phyloP scores from a whole-genome alignment of 2,888 invertebrate genomes.

The Ormyrus rosae region DNA sequence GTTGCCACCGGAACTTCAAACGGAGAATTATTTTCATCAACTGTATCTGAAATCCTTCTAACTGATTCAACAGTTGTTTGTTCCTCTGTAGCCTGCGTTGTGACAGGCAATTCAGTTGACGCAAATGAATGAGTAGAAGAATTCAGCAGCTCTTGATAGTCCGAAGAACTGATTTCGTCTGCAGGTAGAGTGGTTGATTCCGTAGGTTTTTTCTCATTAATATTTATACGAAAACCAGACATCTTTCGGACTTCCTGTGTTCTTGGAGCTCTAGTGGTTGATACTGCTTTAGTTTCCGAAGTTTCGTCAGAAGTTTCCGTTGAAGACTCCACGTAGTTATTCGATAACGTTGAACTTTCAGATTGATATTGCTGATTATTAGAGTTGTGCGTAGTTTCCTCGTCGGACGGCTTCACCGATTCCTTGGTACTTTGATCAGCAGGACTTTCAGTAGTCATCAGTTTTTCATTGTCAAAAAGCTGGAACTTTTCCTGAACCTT shows the following conservation, averaged over 20 bases:
- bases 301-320: slow-evolving; percentile 1
- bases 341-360: slow-evolving; percentile 11
- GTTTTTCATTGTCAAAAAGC: slow-evolving; percentile 16
- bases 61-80: neutral
- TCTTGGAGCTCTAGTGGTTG: neutral
- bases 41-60: slow-evolving; percentile 52
- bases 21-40: slow-evolving; percentile 61
- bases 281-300: neutral
- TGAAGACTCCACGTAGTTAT: neutral
- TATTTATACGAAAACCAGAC: slow-evolving; percentile 36
- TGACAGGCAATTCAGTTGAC: slow-evolving; percentile 1
- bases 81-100: neutral
- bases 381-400: neutral
- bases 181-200: neutral
- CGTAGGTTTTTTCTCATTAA: slow-evolving; percentile 9
- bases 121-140: neutral
- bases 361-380: neutral
- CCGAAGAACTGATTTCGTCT: neutral
- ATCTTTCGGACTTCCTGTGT: slow-evolving; percentile 26
- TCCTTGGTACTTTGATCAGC: neutral
- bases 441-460: neutral
- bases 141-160: slow-evolving; percentile 14
- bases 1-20: slow-evolving; percentile 64
- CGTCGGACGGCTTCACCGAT: neutral
- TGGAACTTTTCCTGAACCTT: slow-evolving; percentile 31